These are phyloP conservation scores for Squalus acanthias DNA, from an alignment of 2,797 vertebrate genomes.

Conservation along the genomic window DNA sequence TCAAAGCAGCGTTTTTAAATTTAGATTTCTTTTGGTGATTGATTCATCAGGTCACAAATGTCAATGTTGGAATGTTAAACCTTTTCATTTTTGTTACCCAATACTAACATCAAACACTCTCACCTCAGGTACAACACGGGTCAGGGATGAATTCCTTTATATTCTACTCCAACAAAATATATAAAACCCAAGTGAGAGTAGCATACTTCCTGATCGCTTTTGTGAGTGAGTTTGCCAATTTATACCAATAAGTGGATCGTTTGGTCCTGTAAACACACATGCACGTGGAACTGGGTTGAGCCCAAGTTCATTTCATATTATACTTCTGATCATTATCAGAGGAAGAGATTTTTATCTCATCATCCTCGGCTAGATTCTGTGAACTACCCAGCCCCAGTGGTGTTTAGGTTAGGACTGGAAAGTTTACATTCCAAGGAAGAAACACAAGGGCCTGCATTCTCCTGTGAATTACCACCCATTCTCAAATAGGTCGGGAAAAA, in stretches of 20 bases:
- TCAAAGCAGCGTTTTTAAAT: neutral
- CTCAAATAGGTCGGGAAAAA: neutral
- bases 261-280: neutral
- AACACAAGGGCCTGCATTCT: neutral
- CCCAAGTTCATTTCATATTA: neutral
- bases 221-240: neutral
- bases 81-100: neutral
- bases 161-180: neutral
- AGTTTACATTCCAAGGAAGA: neutral
- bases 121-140: neutral
- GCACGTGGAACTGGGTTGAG: neutral
- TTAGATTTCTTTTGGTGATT: neutral
- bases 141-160: neutral
- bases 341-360: neutral
- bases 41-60: neutral
- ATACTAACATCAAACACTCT: neutral
- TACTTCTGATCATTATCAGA: neutral
- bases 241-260: neutral
- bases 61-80: neutral
- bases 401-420: neutral
- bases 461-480: too few relatives aligned
- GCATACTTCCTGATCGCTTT: neutral
- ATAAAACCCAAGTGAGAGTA: neutral
- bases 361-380: neutral
- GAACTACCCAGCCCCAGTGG: neutral